phyloP scores from a whole-genome alignment of 2,113 vertebrate genomes.

The Eptesicus fuscus region DNA sequence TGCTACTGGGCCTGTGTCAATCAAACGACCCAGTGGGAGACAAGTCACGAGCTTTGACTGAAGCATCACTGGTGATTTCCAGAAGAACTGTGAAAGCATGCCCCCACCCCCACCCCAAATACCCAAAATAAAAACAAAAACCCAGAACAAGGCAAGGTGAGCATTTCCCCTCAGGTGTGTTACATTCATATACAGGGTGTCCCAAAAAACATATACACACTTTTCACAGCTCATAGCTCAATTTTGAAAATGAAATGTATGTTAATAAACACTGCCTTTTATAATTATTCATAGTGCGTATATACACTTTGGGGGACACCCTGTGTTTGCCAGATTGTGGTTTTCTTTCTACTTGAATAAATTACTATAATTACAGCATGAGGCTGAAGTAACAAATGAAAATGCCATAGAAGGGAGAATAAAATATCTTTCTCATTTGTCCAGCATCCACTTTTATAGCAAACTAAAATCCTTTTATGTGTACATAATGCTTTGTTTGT shows the following conservation, averaged over 20 bases:
- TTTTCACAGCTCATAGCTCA: too few relatives aligned
- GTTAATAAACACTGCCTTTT: too few relatives aligned
- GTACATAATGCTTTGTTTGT: neutral
- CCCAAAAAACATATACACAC: too few relatives aligned
- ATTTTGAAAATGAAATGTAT: too few relatives aligned
- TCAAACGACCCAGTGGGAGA: neutral
- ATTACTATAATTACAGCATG: neutral
- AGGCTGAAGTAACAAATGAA: conserved; percentile 19
- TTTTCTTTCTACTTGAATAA: conserved; percentile 17
- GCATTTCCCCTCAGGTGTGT: neutral
- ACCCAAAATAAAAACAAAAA: neutral
- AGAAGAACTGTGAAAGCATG: neutral
- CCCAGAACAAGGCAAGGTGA: neutral
- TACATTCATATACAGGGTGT: neutral
- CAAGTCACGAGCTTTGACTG: neutral
- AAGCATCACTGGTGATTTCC: neutral
- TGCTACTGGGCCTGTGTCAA: neutral
- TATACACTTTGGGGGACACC: too few relatives aligned
- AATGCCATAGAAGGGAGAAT: neutral
- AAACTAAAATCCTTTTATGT: neutral
- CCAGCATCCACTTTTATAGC: neutral
- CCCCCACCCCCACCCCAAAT: neutral
- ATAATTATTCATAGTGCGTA: too few relatives aligned
- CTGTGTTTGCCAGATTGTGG: neutral
- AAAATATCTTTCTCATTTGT: neutral